Evolutionary conservation across 2,888 invertebrate genomes (phyloP).

Genomic region (Acronicta psi): DNA sequence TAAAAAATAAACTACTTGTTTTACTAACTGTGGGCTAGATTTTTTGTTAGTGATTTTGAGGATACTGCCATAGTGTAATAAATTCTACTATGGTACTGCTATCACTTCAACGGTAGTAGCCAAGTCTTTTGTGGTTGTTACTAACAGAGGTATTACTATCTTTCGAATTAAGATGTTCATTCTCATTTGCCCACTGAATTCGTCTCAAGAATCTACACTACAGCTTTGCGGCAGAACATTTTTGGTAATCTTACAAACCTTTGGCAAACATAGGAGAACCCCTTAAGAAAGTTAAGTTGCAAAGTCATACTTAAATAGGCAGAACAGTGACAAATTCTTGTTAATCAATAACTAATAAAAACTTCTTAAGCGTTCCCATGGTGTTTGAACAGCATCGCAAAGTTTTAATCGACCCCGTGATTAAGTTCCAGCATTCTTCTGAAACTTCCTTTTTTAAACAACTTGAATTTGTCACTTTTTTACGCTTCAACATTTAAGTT

Average conservation of each 20-base stretch:
- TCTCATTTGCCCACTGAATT: too few relatives aligned
- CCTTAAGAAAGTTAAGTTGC: neutral
- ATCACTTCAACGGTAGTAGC: too few relatives aligned
- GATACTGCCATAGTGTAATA: too few relatives aligned
- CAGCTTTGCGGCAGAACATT: neutral
- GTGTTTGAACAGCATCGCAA: slow-evolving; percentile 47
- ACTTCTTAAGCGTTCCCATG: slow-evolving; percentile 43
- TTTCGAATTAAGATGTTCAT: too few relatives aligned
- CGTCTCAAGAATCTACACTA: neutral
- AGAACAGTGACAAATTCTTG: slow-evolving; percentile 19
- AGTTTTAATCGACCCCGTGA: slow-evolving; percentile 57
- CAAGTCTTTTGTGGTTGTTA: too few relatives aligned
- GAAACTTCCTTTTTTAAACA: slow-evolving; percentile 47
- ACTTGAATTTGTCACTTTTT: slow-evolving; percentile 57
- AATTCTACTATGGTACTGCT: too few relatives aligned
- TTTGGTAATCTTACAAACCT: too few relatives aligned
- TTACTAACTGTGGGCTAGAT: too few relatives aligned
- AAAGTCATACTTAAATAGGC: slow-evolving; percentile 7
- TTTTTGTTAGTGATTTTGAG: too few relatives aligned
- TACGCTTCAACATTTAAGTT: slow-evolving; percentile 35
- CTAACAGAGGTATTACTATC: too few relatives aligned
- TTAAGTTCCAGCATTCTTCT: slow-evolving; percentile 50
- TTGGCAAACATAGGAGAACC: too few relatives aligned
- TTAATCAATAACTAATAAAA: slow-evolving; percentile 55
- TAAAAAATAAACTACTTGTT: too few relatives aligned